Evolutionary conservation across 2,888 invertebrate genomes (phyloP).

Genomic region (Diachrysia chrysitis): DNA sequence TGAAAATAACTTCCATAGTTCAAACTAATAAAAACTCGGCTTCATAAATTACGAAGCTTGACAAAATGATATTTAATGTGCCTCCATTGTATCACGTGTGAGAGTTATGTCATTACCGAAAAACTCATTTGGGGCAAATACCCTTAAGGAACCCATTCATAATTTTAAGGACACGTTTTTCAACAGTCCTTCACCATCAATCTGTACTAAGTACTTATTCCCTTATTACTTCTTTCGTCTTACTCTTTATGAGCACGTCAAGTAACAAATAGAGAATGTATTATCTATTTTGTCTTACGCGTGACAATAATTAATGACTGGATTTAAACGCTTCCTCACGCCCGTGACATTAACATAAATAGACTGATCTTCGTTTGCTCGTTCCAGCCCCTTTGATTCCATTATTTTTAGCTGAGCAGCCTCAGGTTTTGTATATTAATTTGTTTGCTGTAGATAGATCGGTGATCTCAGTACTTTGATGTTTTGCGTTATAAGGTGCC

Average conservation of each 20-base stretch:
- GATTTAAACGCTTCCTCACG: constrained; percentile 90
- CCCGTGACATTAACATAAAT: constrained; percentile 89
- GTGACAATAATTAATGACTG: constrained; percentile 89
- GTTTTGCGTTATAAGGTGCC: constrained; percentile 83
- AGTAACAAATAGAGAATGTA: constrained; percentile 87
- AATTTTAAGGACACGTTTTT: constrained; percentile 85
- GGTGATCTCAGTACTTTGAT: constrained; percentile 85
- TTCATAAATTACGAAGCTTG: constrained; percentile 83
- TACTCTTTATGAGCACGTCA: constrained; percentile 78
- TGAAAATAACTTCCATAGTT: constrained; percentile 76
- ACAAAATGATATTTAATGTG: constrained; percentile 87
- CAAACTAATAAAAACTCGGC: constrained; percentile 73
- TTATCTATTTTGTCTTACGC: constrained; percentile 88
- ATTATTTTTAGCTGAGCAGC: constrained; percentile 85
- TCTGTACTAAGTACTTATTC: constrained; percentile 82
- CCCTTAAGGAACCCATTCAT: constrained; percentile 77
- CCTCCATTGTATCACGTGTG: constrained; percentile 75
- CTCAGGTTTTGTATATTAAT: constrained; percentile 86
- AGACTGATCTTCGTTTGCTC: constrained; percentile 86
- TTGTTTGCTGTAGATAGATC: constrained; percentile 78
- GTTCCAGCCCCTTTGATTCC: constrained; percentile 87
- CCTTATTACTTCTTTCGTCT: constrained; percentile 85
- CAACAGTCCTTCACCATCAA: constrained; percentile 81
- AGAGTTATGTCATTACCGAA: constrained; percentile 80
- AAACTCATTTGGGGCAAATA: constrained; percentile 82